Percentiles rank a stretch among this genome's conserved stretches.
Evolutionary conservation across 2,888 invertebrate species (phyloP).

Genomic region (Chymomyza caudatula): DNA sequence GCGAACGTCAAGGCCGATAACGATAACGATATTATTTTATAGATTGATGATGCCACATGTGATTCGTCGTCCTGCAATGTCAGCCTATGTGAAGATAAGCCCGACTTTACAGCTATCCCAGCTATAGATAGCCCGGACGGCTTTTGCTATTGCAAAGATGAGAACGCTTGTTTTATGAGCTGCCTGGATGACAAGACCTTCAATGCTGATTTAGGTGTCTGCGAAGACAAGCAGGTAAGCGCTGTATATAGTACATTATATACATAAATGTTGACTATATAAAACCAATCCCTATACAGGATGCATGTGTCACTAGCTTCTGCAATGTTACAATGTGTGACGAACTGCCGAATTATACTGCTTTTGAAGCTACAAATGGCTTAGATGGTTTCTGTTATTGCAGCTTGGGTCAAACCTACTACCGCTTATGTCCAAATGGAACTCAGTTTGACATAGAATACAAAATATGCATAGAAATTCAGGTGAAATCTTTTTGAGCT

Average conservation of each 20-base stretch:
- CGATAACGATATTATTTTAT: background rate
- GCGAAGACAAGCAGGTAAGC: too few species aligned
- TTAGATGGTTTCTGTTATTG: background rate
- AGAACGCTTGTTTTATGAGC: slow-evolving; percentile 16
- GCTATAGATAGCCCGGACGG: slow-evolving; percentile 26
- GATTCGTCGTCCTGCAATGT: slow-evolving; percentile 34
- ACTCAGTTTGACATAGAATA: background rate
- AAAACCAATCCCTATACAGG: slow-evolving; percentile 12
- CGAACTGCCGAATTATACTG: background rate
- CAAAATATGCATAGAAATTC: slow-evolving; percentile 16
- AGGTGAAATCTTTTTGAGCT: slow-evolving; percentile 9
- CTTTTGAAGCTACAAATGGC: background rate
- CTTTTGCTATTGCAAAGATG: slow-evolving; percentile 59
- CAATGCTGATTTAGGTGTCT: slow-evolving; percentile 16
- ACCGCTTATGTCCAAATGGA: background rate
- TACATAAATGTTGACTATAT: too few species aligned
- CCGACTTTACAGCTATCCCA: too few species aligned
- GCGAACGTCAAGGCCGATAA: background rate
- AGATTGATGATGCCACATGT: slow-evolving; percentile 11
- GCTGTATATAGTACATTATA: too few species aligned
- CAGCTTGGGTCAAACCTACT: background rate
- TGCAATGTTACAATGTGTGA: background rate
- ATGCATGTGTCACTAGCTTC: background rate
- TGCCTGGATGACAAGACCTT: slow-evolving; percentile 44
- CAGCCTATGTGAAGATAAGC: slow-evolving; percentile 27